Base-by-base conservation (phyloP, 23 tunicate genomes). In the Oikopleura dioica region DNA sequence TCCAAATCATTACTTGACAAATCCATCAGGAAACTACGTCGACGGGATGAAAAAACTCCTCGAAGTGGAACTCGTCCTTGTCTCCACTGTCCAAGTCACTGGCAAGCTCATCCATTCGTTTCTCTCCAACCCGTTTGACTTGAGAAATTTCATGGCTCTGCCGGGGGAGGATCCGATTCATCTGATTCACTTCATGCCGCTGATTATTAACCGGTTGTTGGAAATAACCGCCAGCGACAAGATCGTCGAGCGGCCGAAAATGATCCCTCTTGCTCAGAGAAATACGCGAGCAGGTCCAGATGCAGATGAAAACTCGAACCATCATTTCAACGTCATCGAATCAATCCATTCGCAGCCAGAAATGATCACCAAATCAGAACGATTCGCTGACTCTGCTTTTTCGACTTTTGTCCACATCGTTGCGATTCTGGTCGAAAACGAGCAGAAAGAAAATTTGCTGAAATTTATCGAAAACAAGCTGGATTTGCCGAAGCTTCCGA, bases 351-450 rank as follows among this genome's bases (percentile, higher is more conserved):
- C n/a, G n/a, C n/a, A n/a, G n/a, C n/a, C n/a, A n/a, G n/a, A n/a
- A n/a, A n/a, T n/a, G n/a, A n/a, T 63, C 33, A 12, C 72, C 72
- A 63, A 63, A 63, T 63, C 72, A 16, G 72, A 63, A 2, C 29
- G 33, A 28, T 63, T 12, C 33, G 29, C 72, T 21, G 72, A 63
- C 5, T 5, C 33, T 24, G 72, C 72, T 5, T 63, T 63, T 63
- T 63, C 72, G 33, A 63, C 72, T 31, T 2, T 63, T 2, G 72
- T 63, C 5, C 5, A 23, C 16, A 63, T 63, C 5, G 33, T 63
- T 2, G 2, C 72, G 26, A 63, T 63, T 16, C 33, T 63, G 5
- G 33, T 31, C 29, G 33, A 63, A 28, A 24, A 63, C 33, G 5
- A 63, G 2, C 72, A 63, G 72, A 5, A 28, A 2, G 33, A 28